Evolutionary conservation across 2,113 vertebrate species (phyloP).

Genomic region (Geococcyx californianus): DNA sequence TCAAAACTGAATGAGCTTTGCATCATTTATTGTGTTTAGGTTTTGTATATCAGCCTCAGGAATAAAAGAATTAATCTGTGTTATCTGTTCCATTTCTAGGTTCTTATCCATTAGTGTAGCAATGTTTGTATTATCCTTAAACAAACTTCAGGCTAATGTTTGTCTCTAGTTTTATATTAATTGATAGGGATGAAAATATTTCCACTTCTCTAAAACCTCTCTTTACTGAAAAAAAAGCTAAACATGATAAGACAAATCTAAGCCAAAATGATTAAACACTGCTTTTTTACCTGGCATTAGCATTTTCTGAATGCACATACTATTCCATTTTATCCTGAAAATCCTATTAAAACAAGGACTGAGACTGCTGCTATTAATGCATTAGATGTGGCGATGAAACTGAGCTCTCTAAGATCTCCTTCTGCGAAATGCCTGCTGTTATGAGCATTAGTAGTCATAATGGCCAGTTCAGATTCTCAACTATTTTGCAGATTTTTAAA

Average conservation of each 20-base stretch:
- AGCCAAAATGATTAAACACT: background rate
- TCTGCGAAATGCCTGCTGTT: background rate
- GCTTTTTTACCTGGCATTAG: background rate
- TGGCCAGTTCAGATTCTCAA: background rate
- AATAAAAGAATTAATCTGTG: background rate
- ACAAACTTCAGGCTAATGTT: background rate
- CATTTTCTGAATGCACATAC: background rate
- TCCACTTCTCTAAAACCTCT: background rate
- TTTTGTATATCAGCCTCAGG: background rate
- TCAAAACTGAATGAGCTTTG: background rate
- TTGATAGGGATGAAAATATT: background rate
- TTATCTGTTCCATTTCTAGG: background rate
- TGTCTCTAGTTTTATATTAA: background rate
- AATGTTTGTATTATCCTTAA: background rate
- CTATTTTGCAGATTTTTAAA: background rate
- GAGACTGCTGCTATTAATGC: background rate
- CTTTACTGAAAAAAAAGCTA: background rate
- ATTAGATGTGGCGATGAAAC: background rate
- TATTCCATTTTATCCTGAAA: slow-evolving; percentile 25
- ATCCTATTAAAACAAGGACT: background rate
- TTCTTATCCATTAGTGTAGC: background rate
- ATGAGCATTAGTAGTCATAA: background rate
- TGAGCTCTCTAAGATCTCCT: background rate
- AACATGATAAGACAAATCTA: background rate
- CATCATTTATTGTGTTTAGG: background rate